Percentiles rank a stretch among this genome's conserved stretches.
These are phyloP conservation scores for Zygogramma bicolorata DNA, from an alignment of 2,888 invertebrate genomes.

Conservation along the genomic window DNA sequence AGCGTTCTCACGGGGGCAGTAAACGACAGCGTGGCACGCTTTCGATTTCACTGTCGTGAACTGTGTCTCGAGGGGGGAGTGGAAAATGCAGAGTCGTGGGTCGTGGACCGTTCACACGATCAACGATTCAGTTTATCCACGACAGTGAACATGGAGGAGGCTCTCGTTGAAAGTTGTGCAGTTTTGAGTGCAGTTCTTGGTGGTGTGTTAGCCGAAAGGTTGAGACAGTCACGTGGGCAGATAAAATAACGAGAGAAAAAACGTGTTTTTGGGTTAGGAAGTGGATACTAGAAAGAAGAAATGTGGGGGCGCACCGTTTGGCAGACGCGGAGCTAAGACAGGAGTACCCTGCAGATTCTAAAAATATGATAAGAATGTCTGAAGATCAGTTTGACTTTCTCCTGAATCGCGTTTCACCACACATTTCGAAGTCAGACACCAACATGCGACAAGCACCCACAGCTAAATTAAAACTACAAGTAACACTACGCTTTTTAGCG, in stretches of 20 bases:
- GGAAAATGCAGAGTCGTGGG: not conserved
- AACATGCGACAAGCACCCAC: not conserved
- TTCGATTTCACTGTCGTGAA: not conserved
- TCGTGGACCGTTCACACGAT: not conserved
- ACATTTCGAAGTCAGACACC: conserved; percentile 37
- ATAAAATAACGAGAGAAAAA: conserved; percentile 1
- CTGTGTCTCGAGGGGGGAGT: not conserved
- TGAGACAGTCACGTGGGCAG: not conserved
- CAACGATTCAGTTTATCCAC: not conserved
- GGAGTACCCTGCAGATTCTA: conserved; percentile 5
- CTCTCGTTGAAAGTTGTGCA: conserved; percentile 5
- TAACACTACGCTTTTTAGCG: not conserved
- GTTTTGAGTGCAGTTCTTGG: not conserved
- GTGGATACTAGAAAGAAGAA: conserved; percentile 4
- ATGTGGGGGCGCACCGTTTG: not conserved
- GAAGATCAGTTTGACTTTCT: conserved; percentile 8
- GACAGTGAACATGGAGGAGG: not conserved
- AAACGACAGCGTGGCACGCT: not conserved
- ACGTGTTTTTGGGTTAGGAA: conserved; percentile 2
- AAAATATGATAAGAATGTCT: conserved; percentile 10
- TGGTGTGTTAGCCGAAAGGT: not conserved
- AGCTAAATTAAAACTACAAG: conserved; percentile 11
- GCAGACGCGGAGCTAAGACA: not conserved
- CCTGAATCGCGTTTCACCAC: conserved; percentile 2
- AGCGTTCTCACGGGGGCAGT: not conserved